Evolutionary conservation across 2,888 invertebrate species (phyloP).

Genomic region (Trissolcus brochymenae): DNA sequence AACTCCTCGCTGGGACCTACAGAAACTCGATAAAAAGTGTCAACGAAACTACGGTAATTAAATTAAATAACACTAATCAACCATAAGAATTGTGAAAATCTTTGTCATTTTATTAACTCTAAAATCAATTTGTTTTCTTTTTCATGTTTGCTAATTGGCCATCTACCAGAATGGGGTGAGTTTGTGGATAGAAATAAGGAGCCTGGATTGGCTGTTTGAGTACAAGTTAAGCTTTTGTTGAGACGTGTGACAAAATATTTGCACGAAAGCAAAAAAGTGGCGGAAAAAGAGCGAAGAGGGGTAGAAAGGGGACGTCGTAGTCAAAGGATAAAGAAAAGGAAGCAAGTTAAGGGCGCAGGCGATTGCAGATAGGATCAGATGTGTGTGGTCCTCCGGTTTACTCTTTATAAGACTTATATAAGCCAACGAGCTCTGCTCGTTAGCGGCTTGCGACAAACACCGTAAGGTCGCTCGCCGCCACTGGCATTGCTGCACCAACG

Average conservation of each 20-base stretch:
- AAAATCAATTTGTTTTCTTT: constrained; percentile 2
- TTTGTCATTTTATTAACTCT: constrained; percentile 2
- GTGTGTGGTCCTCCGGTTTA: constrained; percentile 76
- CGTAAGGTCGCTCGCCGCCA: constrained; percentile 61
- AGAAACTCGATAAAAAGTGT: constrained; percentile 82
- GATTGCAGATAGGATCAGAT: constrained; percentile 74
- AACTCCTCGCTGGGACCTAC: constrained; percentile 92
- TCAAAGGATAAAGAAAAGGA: constrained; percentile 51
- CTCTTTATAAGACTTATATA: constrained; percentile 76
- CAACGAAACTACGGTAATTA: constrained; percentile 87
- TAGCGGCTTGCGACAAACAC: constrained; percentile 76
- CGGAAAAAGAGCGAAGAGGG: constrained; percentile 31
- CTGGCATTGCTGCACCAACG: constrained; percentile 44
- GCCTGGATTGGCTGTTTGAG: not conserved
- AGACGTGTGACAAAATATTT: constrained; percentile 48
- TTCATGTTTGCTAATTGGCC: constrained; percentile 8
- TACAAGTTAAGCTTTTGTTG: constrained; percentile 6
- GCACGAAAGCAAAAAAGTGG: constrained; percentile 38
- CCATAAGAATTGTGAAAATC: not conserved
- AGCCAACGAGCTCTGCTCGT: constrained; percentile 73
- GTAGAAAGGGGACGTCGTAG: constrained; percentile 54
- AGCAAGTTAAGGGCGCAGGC: constrained; percentile 57
- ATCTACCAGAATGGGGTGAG: constrained; percentile 71
- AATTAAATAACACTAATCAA: not conserved
- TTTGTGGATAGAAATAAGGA: constrained; percentile 23